Percentiles rank a stretch among this genome's conserved stretches.
phyloP scores from a whole-genome alignment of 2,797 vertebrate genomes.

The Hydrophis major region DNA sequence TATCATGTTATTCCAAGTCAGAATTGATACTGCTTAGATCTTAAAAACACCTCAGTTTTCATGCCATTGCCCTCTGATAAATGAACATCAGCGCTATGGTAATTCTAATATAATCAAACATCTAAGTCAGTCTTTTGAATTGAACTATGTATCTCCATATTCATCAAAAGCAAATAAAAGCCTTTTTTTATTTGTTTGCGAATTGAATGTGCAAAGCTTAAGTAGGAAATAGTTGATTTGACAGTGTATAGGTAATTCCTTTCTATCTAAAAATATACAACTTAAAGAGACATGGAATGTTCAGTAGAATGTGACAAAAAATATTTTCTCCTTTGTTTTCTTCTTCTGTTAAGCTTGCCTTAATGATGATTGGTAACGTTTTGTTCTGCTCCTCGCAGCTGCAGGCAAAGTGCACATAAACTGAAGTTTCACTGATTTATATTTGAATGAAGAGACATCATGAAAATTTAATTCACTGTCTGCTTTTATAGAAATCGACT shows the following conservation, averaged over 20 bases:
- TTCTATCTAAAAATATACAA: neutral
- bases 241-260: neutral
- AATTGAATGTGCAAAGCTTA: neutral
- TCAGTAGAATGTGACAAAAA: neutral
- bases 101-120: neutral
- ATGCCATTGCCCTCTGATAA: neutral
- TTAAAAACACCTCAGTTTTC: neutral
- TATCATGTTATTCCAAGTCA: neutral
- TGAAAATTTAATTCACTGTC: neutral
- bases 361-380: conserved; percentile 1
- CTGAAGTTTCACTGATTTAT: neutral
- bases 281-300: neutral
- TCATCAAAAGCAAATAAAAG: neutral
- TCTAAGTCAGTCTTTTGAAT: neutral
- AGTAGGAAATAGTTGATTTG: fast-evolving
- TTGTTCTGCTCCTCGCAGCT: neutral
- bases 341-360: neutral
- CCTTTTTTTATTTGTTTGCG: neutral
- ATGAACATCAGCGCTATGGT: neutral
- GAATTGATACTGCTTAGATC: neutral
- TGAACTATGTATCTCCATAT: neutral
- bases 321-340: neutral
- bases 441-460: neutral
- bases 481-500: conserved; percentile 2
- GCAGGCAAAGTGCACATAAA: conserved; percentile 4